These are phyloP conservation scores for Xenopus laevis DNA, from an alignment of 2,113 vertebrate species.

Conservation along the genomic window DNA sequence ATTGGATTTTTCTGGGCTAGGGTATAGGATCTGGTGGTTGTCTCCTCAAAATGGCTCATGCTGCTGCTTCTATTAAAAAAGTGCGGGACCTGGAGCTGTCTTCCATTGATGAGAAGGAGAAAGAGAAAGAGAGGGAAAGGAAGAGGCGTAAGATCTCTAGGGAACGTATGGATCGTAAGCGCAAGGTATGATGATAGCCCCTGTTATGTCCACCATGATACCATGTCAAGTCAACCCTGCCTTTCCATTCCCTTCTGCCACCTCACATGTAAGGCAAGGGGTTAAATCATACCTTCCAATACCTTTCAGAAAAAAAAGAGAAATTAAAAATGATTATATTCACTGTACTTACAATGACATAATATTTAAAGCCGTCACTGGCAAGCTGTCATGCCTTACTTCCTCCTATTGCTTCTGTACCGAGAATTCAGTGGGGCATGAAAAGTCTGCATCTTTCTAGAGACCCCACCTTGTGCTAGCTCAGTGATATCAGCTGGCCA, in stretches of 20 bases:
- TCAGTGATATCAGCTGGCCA: constrained; percentile 28
- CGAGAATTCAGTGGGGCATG: not conserved
- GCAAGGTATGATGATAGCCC: constrained; percentile 78
- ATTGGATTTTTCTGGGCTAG: constrained; percentile 50
- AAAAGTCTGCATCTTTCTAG: constrained; percentile 10
- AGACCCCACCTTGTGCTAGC: constrained; percentile 41
- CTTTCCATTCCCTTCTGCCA: not conserved
- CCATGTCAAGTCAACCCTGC: not conserved
- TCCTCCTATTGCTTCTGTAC: constrained; percentile 17
- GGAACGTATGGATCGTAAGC: constrained; percentile 85
- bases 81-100: constrained; percentile 81
- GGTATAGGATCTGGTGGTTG: constrained; percentile 40
- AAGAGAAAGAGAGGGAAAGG: constrained; percentile 80
- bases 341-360: no score
- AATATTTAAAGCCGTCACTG: no score
- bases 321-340: no score
- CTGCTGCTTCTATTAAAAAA: constrained; percentile 95
- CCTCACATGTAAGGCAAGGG: no score
- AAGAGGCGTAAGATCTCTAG: constrained; percentile 79
- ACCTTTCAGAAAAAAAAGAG: no score
- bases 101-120: constrained; percentile 73
- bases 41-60: constrained; percentile 84
- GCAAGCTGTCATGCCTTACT: not conserved
- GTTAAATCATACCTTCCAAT: no score
- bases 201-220: not conserved